Base-by-base conservation (phyloP, 2,797 vertebrate genomes). In the Serranus cabrilla region DNA sequence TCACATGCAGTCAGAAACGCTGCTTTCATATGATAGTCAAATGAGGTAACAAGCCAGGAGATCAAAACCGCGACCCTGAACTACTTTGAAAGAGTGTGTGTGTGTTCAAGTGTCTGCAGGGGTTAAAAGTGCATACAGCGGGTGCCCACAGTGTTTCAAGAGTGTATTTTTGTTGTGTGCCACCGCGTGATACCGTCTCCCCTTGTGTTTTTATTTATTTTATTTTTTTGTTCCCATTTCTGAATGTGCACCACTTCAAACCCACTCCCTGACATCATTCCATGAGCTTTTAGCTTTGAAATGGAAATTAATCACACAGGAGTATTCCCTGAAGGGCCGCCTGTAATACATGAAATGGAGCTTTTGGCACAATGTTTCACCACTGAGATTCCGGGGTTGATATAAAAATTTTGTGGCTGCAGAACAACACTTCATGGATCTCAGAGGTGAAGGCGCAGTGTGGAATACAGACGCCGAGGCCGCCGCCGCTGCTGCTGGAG, bases 221-320 rank as follows among this genome's bases (percentile, higher is more conserved):
- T 54, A 51, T 75, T 59, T 78, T 65, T 76, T 61, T 74, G 58
- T 68, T 85, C 71, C 78, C 63, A 45, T 84, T 66, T 82, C 34
- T 82, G 71, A 85, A 74, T 69, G 70, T 69, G 83, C 66, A 54
- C 78, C 82, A 84, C 88, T 89, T 87, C 83, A 89, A 86, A 81
- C 80, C 82, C 70, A 25, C 71, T 74, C 72, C 63, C 86, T 76
- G 82, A 90, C 87, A 85, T 86, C 88, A 74, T 79, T 87, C 79
- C 58, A 18, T 70, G 68, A 79, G 86, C 86, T 90, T 81, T 84
- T 84, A 80, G 84, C 92, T 93, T 92, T 92, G 90, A 92, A 92
- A 92, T 92, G 90, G 83, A 93, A 92, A 92, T 92, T 70, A 91
- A 89, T 90, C 87, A 88, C 83, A 69, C 65, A 27, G 83, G 85